phyloP scores from a whole-genome alignment of 2,113 vertebrate species.

The Elephantulus edwardii region DNA sequence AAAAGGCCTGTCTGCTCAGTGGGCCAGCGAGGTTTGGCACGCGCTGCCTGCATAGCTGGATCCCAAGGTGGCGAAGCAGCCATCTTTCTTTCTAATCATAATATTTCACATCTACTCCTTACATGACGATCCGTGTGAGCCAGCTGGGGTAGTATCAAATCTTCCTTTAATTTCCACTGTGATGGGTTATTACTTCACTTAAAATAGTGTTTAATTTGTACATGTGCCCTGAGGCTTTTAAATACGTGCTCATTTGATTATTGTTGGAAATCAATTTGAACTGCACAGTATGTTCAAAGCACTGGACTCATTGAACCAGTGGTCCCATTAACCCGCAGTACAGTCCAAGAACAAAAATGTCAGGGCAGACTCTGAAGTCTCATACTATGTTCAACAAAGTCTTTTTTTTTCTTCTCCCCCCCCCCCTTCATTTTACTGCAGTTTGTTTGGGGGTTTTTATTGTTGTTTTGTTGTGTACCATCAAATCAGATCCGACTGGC shows the following conservation, averaged over 20 bases:
- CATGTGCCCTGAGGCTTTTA: conserved; percentile 48
- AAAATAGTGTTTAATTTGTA: conserved; percentile 69
- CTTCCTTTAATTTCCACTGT: conserved; percentile 64
- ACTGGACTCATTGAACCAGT: not conserved
- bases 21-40: not conserved
- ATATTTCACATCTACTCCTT: conserved; percentile 60
- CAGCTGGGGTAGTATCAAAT: conserved; percentile 48
- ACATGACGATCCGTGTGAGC: not conserved
- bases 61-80: not conserved
- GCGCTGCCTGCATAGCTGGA: not conserved
- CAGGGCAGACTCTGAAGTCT: no score
- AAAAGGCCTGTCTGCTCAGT: not conserved
- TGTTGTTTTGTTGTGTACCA: no score
- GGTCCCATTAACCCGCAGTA: not conserved
- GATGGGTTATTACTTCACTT: conserved; percentile 65
- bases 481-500: no score
- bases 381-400: no score
- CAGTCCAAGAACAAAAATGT: conserved; percentile 14
- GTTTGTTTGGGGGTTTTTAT: no score
- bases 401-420: no score
- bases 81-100: conserved; percentile 70
- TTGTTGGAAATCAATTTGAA: conserved; percentile 63
- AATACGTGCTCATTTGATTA: conserved; percentile 59
- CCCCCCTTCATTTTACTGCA: not conserved
- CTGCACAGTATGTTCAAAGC: not conserved